These are phyloP conservation scores for Coracias cyanogaster DNA, from an alignment of 2,797 vertebrate species.

Conservation along the genomic window DNA sequence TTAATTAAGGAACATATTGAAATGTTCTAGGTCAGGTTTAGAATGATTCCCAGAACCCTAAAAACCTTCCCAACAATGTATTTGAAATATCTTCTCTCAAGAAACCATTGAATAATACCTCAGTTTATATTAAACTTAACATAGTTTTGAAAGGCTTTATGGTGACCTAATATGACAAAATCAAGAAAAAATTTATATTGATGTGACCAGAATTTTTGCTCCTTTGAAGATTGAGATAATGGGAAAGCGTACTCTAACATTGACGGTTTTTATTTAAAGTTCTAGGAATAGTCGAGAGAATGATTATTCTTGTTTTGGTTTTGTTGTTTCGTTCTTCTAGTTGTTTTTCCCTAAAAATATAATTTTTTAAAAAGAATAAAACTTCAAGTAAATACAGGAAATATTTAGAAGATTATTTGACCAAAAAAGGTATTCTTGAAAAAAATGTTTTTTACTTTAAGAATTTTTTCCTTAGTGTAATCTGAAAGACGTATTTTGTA, in stretches of 20 bases:
- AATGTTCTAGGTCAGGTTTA: not conserved
- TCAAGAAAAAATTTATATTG: not conserved
- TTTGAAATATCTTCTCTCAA: not conserved
- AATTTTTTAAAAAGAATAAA: not conserved
- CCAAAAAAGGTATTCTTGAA: fast-evolving
- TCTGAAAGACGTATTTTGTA: not conserved
- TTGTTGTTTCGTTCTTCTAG: not conserved
- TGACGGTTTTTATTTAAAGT: not conserved
- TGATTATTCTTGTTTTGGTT: not conserved
- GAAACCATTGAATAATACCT: not conserved
- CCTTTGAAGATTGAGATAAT: not conserved
- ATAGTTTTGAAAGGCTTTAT: not conserved
- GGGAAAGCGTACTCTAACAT: not conserved
- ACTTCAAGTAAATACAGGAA: not conserved
- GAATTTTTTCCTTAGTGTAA: not conserved
- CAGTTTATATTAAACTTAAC: not conserved
- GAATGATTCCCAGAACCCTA: not conserved
- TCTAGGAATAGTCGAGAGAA: not conserved
- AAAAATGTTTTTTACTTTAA: not conserved
- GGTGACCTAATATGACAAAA: not conserved
- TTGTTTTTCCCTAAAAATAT: not conserved
- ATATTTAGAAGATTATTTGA: not conserved
- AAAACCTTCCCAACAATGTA: not conserved
- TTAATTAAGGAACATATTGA: not conserved
- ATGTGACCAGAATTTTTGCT: not conserved